Conservation (phyloP, 2,888 invertebrate species). For the Drosophila anceps region DNA sequence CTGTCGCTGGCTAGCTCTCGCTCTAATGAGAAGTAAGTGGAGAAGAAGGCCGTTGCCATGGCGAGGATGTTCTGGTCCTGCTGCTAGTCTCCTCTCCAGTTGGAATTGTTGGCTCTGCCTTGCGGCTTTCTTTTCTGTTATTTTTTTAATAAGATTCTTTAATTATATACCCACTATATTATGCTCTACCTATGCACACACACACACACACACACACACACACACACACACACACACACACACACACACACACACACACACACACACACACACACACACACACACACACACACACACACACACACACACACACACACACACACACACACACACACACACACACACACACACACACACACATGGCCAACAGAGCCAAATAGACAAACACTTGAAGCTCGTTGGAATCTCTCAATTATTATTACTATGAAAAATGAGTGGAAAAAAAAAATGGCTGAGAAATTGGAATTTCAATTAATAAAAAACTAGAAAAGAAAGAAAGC, state of each 20-base stretch:
- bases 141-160: constrained; percentile 59
- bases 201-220: constrained; percentile 17
- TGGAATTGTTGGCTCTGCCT: constrained; percentile 1
- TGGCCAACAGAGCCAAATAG: constrained; percentile 5
- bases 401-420: constrained; percentile 63
- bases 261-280: constrained; percentile 17
- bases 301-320: constrained; percentile 17
- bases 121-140: constrained; percentile 35
- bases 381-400: constrained; percentile 23
- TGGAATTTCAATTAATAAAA: constrained; percentile 24
- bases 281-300: constrained; percentile 15
- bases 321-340: constrained; percentile 15
- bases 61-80: constrained; percentile 1
- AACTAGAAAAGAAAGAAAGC: too few relatives aligned
- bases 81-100: neutral
- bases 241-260: constrained; percentile 20
- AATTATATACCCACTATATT: constrained; percentile 48
- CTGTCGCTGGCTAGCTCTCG: neutral
- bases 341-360: constrained; percentile 20
- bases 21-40: constrained; percentile 10
- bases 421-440: constrained; percentile 13
- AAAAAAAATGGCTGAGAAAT: constrained; percentile 33
- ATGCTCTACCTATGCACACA: constrained; percentile 31
- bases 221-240: constrained; percentile 21
- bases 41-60: constrained; percentile 34